Percentiles rank a stretch among this genome's conserved stretches.
Conservation (phyloP, 2,888 invertebrate genomes). For the Alitta virens region DNA sequence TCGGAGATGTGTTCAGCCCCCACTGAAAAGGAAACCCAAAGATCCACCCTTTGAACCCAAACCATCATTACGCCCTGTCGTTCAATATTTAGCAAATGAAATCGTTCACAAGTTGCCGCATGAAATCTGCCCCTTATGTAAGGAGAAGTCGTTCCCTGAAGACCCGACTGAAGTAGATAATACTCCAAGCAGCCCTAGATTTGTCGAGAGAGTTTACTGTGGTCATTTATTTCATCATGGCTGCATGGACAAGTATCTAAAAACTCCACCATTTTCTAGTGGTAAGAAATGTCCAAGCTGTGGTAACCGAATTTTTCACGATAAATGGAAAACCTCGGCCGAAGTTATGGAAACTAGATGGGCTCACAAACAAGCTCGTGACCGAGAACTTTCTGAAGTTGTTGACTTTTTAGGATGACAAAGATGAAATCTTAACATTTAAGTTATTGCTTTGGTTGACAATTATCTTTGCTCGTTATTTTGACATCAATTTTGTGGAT, state of each 20-base stretch:
- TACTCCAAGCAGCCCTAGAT: constrained; percentile 60
- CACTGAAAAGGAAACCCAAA: constrained; percentile 62
- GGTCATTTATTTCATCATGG: constrained; percentile 71
- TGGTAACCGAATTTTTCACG: constrained; percentile 68
- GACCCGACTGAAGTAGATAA: constrained; percentile 59
- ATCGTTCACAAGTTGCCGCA: constrained; percentile 64
- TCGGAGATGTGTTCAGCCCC: constrained; percentile 69
- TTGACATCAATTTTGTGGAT: too few relatives aligned
- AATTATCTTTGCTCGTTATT: too few relatives aligned
- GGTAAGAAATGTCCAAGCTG: constrained; percentile 71
- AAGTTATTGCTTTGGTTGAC: background rate
- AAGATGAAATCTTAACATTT: background rate
- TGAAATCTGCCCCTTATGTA: constrained; percentile 68
- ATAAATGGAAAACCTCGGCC: constrained; percentile 71
- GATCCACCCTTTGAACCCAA: constrained; percentile 64
- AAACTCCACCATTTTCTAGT: constrained; percentile 65
- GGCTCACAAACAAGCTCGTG: constrained; percentile 75
- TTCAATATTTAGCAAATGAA: constrained; percentile 66
- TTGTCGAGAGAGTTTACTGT: constrained; percentile 71
- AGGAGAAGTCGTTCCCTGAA: constrained; percentile 64
- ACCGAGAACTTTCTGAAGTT: constrained; percentile 73
- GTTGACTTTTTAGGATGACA: constrained; percentile 65
- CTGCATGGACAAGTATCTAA: constrained; percentile 69
- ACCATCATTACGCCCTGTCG: constrained; percentile 66
- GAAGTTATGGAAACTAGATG: constrained; percentile 72